Evolutionary conservation across 2,797 vertebrate genomes (phyloP), one percentile per base, ranked within the genome.

Genomic region (Intellagama lesueurii): DNA sequence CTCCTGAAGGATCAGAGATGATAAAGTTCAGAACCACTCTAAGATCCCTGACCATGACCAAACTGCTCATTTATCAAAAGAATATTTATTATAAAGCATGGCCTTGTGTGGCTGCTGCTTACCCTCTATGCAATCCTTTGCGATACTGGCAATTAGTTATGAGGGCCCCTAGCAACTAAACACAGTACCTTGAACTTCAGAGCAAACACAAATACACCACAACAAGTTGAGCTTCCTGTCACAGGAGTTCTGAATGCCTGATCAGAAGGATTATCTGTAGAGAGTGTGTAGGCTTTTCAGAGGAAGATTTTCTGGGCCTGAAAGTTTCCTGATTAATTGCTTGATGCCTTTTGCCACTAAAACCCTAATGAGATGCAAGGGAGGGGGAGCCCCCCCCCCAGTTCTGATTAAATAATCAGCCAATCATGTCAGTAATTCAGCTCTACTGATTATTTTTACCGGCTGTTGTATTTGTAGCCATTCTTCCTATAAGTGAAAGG

Each of bases 381-480:
- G n/a, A 68, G 60, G 60, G 26, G 30, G 28, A 4, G 0, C 24
- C 82, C 52, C 86, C 32, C 52, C 66, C 28, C 0, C 86, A 89
- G 81, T 93, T 91, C 91, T 91, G 87, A 90, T 92, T 93, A 93
- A 93, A 83, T 94, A 92, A 93, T 91, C 92, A 94, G 83, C 90
- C 90, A 88, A 82, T 93, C 85, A 80, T 69, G 66, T 72, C 72
- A 93, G 86, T 86, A 90, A 16, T 94, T 94, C 84, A 78, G 73
- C 80, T 89, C 87, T 93, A 52, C 90, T 91, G 88, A 90, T 93
- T 92, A 81, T 89, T 92, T 88, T 91, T 92, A 68, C 40, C 12
- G 85, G 83, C 90, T 90, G 24, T 92, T 95, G 90, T 92, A 90
- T 86, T 76, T 90, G 78, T 78, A 87, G 81, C 80, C 52, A 68